Percentiles rank a stretch among this genome's conserved stretches.
Conservation (phyloP, 1,140 invertebrate species). For the Aphelinus atriplicis region DNA sequence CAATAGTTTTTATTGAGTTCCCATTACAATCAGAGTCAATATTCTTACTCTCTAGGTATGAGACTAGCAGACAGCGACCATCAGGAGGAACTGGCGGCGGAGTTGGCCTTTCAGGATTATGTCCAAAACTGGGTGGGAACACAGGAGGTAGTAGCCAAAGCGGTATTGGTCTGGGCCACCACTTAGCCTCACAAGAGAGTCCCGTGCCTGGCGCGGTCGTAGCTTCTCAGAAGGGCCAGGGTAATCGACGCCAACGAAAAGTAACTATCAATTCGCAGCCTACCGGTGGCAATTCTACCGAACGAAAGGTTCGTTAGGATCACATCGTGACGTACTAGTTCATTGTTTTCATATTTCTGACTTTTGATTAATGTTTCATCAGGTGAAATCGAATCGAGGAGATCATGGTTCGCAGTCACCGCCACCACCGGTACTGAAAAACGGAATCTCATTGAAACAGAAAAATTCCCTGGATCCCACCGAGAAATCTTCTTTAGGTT, state of each 20-base stretch:
- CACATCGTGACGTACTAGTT: neutral
- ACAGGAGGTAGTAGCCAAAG: slow-evolving; percentile 56
- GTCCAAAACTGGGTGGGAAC: slow-evolving; percentile 60
- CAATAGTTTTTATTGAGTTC: too few species aligned
- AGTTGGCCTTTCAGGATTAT: slow-evolving; percentile 59
- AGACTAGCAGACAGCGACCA: slow-evolving; percentile 63
- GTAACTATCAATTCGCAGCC: slow-evolving; percentile 55
- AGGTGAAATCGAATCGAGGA: slow-evolving; percentile 45
- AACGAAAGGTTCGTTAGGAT: slow-evolving; percentile 54
- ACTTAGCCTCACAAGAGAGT: slow-evolving; percentile 62
- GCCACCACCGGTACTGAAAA: slow-evolving; percentile 54
- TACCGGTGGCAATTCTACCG: slow-evolving; percentile 50
- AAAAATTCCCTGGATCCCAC: slow-evolving; percentile 32
- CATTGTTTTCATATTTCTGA: too few species aligned
- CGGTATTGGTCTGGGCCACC: slow-evolving; percentile 60
- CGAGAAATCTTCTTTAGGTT: slow-evolving; percentile 49
- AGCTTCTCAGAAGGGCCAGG: slow-evolving; percentile 56
- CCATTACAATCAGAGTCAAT: too few species aligned
- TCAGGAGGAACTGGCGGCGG: slow-evolving; percentile 57
- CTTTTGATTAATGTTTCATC: neutral
- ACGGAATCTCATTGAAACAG: slow-evolving; percentile 58
- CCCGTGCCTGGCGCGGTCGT: slow-evolving; percentile 55
- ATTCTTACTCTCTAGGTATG: slow-evolving; percentile 55
- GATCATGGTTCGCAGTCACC: slow-evolving; percentile 50
- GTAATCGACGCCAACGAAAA: slow-evolving; percentile 59